Percentiles rank a stretch among this genome's conserved stretches.
phyloP scores from a whole-genome alignment of 1,140 invertebrate genomes.

The Ostrea denselamellosa region DNA sequence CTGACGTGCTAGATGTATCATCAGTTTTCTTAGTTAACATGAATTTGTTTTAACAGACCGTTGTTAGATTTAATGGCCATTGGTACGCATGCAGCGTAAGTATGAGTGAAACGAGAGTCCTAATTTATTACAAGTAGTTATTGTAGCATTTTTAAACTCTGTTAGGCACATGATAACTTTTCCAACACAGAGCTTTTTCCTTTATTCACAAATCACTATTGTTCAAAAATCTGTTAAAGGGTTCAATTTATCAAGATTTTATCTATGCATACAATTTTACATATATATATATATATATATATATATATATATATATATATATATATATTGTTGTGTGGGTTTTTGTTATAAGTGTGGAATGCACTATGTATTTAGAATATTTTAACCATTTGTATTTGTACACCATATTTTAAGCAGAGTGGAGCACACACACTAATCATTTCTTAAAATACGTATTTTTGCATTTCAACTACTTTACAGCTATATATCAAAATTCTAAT shows the following conservation, averaged over 20 bases:
- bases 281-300: not conserved
- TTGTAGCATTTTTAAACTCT: not conserved
- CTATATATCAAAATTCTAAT: not conserved
- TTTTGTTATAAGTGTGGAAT: not conserved
- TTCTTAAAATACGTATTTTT: not conserved
- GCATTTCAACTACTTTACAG: not conserved
- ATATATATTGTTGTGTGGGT: too few relatives aligned
- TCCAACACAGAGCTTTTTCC: not conserved
- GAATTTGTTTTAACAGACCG: constrained; percentile 21
- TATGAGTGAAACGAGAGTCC: too few relatives aligned
- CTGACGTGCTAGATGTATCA: not conserved
- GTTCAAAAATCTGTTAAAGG: not conserved
- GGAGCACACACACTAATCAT: not conserved
- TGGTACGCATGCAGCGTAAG: constrained; percentile 35
- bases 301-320: not conserved
- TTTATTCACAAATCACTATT: not conserved
- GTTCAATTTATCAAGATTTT: not conserved
- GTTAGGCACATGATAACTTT: not conserved
- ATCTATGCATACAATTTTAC: too few relatives aligned
- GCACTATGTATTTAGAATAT: not conserved
- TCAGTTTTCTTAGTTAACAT: not conserved
- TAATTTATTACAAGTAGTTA: not conserved
- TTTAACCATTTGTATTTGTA: not conserved
- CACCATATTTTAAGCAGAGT: not conserved
- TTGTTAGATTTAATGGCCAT: constrained; percentile 29